Evolutionary conservation across 2,888 invertebrate species (phyloP).

Genomic region (Chrysomela aeneicollis): DNA sequence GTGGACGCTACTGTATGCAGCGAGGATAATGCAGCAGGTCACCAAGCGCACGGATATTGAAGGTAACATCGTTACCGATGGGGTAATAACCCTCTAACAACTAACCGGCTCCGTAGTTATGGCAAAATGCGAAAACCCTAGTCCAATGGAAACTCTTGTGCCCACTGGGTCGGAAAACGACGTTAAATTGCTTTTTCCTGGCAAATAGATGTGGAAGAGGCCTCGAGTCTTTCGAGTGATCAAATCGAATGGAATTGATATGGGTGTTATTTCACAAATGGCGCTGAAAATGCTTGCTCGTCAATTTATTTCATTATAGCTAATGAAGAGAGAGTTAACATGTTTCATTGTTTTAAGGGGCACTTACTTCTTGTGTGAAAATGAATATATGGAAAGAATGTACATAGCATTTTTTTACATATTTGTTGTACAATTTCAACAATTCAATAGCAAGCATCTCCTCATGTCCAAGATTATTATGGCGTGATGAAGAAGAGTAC

Average conservation of each 20-base stretch:
- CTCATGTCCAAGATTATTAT: too few species aligned
- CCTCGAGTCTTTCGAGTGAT: neutral
- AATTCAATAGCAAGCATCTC: too few species aligned
- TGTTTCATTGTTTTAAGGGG: too few species aligned
- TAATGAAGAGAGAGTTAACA: too few species aligned
- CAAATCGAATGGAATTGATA: neutral
- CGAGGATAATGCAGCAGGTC: neutral
- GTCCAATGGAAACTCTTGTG: conserved; percentile 33
- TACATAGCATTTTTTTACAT: too few species aligned
- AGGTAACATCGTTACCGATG: conserved; percentile 46
- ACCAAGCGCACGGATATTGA: conserved; percentile 32
- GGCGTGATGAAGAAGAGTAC: too few species aligned
- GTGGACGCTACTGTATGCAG: conserved; percentile 18
- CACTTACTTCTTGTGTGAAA: too few species aligned
- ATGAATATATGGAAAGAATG: too few species aligned
- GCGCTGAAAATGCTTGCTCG: neutral
- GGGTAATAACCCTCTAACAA: conserved; percentile 49
- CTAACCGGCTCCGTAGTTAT: conserved; percentile 49
- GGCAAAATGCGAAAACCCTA: conserved; percentile 39
- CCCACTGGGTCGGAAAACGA: conserved; percentile 25
- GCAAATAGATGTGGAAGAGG: neutral
- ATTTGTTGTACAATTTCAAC: too few species aligned
- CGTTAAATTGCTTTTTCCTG: neutral
- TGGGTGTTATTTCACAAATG: neutral
- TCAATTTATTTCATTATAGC: too few species aligned